These are phyloP conservation scores for Erebia ligea DNA, from an alignment of 2,888 invertebrate genomes.

Conservation along the genomic window DNA sequence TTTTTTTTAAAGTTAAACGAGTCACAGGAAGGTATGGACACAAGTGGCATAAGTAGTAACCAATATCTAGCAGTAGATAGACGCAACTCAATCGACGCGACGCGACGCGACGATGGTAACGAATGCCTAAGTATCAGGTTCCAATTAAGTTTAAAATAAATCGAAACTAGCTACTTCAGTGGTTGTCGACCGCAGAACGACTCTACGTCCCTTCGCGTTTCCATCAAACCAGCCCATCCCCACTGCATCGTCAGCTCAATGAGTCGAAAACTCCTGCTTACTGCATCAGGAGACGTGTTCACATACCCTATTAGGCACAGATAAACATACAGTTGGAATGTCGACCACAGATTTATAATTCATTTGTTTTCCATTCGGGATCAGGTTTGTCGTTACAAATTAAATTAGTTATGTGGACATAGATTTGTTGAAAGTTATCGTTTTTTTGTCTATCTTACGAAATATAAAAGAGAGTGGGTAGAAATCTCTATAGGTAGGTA, in stretches of 20 bases:
- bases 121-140: conserved; percentile 22
- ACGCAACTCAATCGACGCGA: too few relatives aligned
- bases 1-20: too few relatives aligned
- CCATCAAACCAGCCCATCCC: conserved; percentile 39
- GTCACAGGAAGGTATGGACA: too few relatives aligned
- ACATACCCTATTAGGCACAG: conserved; percentile 69
- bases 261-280: conserved; percentile 59
- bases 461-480: not conserved
- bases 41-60: not conserved
- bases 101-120: not conserved
- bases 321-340: conserved; percentile 57
- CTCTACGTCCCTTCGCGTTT: conserved; percentile 44
- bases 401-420: conserved; percentile 17
- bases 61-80: not conserved
- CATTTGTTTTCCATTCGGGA: conserved; percentile 36
- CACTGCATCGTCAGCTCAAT: conserved; percentile 52
- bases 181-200: conserved; percentile 50
- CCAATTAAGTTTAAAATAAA: conserved; percentile 30
- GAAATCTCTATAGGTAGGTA: not conserved
- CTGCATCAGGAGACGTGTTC: conserved; percentile 62
- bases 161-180: conserved; percentile 37
- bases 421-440: not conserved
- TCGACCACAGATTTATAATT: conserved; percentile 55
- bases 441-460: not conserved
- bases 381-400: conserved; percentile 32